Evolutionary conservation across 2,113 vertebrate genomes (phyloP), one percentile per base, ranked within the genome.

Genomic region (Gymnocephalus cernua): DNA sequence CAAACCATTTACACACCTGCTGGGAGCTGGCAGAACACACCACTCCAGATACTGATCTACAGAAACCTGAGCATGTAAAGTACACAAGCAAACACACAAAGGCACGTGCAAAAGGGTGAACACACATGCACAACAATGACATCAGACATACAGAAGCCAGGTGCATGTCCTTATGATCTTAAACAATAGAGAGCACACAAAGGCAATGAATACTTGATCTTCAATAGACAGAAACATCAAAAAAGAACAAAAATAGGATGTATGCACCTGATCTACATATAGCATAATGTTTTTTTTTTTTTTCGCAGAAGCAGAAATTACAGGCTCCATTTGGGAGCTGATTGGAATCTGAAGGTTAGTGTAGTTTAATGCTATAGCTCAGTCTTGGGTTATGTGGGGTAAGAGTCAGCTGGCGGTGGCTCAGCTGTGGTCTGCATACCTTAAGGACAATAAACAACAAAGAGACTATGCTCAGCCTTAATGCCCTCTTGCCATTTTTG

Each of bases 1-100:
- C 61, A 38, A 56, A 79, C 65, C 74, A 80, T 91, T 92, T 86
- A 86, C 86, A 90, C 92, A 93, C 91, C 89, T 91, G 90, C 90
- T 61, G 83, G 62, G 74, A 77, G 29, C 64, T 69, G 57, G 82
- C 72, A 58, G 56, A 70, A 67, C 76, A 72, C 73, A 45, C 62
- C 2, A 63, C 83, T 50, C 67, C 64, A 76, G 44, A 64, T 53
- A 66, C 51, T 29, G 25, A 72, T 50, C 21, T 25, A 76, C 59
- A 75, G 82, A 86, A 90, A 88, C 66, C 86, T 15, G 74, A 89
- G 75, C 71, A 50, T 50, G 75, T 27, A 72, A 74, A 88, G 65
- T 71, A 85, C 80, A 86, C 83, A 80, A 79, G 41, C 72, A 84
- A 81, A 65, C 29, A 62, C 74, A 80, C 80, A 82, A 74, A 78